Evolutionary conservation across 1,140 invertebrate genomes (phyloP).

Genomic region (Penaeus vannamei): DNA sequence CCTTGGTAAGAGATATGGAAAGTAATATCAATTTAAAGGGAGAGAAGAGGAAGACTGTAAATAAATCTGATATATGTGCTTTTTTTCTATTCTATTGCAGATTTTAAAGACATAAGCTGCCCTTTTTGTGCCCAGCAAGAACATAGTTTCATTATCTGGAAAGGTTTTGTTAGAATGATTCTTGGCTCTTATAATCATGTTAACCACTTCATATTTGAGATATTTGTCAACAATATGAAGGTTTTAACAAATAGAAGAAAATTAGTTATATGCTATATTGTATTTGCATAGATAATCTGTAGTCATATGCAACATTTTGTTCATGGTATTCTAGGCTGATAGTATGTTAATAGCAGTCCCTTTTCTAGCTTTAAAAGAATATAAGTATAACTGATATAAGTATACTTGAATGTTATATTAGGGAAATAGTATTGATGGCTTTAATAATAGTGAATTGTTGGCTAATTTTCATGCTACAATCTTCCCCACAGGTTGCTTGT

Average conservation of each 20-base stretch:
- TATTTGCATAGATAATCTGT: too few species aligned
- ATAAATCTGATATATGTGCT: background rate
- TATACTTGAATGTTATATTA: background rate
- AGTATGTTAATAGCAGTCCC: too few species aligned
- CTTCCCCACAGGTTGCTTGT: constrained; percentile 83
- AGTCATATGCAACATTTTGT: too few species aligned
- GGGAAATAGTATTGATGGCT: background rate
- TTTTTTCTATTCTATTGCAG: background rate
- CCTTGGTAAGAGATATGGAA: constrained; percentile 70
- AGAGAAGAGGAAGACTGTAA: background rate
- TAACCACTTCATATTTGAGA: background rate
- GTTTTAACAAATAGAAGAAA: background rate
- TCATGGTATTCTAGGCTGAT: too few species aligned
- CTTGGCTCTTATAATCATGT: background rate
- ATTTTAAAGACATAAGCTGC: too few species aligned
- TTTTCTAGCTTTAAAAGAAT: too few species aligned
- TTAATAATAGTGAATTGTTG: too few species aligned
- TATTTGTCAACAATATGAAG: background rate
- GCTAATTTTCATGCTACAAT: too few species aligned
- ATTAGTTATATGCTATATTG: too few species aligned
- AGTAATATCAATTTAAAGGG: background rate
- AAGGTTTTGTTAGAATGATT: too few species aligned
- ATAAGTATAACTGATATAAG: background rate
- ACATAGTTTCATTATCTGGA: too few species aligned
- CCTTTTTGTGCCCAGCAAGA: too few species aligned